Evolutionary conservation across 2,888 invertebrate species (phyloP), one percentile per base, ranked within the genome.

Genomic region (Acrobasis suavella): DNA sequence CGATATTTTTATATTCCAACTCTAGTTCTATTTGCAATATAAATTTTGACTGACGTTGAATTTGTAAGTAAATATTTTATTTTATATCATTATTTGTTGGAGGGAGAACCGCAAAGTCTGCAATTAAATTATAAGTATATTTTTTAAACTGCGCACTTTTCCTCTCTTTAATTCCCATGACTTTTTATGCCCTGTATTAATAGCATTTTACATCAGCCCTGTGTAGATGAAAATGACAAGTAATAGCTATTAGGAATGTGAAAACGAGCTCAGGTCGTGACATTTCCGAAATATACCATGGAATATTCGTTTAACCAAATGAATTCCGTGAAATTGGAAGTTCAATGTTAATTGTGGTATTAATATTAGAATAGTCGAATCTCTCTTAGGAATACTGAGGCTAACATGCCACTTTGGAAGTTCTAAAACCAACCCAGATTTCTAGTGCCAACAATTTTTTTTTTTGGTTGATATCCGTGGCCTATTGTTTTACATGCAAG

Each of bases 311-410:
- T 60, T 17, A 60, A 16, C 38, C 10, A 51, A 37, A n/a, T 38
- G 50, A 50, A 50, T 51, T 17, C 60, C 51, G 50, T 17, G 17
- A 60, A 60, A 60, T 50, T 60, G 60, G 60, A 50, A 58, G 58
- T 39, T 38, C 60, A 60, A 50, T 39, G 42, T 60, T 39, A 51
- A 60, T 51, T 51, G 60, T 39, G 15, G 38, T 51, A 39, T 60
- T 51, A 50, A 60, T 60, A 60, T 60, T 60, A 50, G 50, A 60
- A 17, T 9, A 60, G 51, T 51, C 16, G 39, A 38, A 15, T 50
- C 14, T 50, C 59, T 15, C 51, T 39, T 16, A 14, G 17, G 60
- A 37, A 17, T 16, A 58, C 37, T 6, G 14, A 38, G 50, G 50
- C 22, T 37, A 50, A 50, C 51, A 60, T 39, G 51, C 16, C 37